These are phyloP conservation scores for Blomia tropicalis DNA, from an alignment of 2,888 invertebrate species.

Conservation along the genomic window DNA sequence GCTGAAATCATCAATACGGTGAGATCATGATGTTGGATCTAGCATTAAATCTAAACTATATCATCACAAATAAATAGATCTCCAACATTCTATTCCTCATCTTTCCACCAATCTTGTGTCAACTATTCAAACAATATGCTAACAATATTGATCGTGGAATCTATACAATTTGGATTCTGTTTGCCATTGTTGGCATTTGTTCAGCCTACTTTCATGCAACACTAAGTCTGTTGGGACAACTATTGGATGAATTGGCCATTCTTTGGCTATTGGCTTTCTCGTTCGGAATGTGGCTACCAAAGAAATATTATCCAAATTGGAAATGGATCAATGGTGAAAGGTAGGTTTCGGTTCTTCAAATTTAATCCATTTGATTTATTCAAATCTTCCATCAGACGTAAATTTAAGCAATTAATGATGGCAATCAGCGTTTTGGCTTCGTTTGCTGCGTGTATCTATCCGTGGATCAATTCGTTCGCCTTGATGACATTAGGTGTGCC, in stretches of 20 bases:
- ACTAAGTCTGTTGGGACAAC: slow-evolving; percentile 58
- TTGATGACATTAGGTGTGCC: slow-evolving; percentile 57
- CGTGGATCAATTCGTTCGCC: slow-evolving; percentile 64
- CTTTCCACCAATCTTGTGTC: slow-evolving; percentile 44
- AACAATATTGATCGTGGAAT: slow-evolving; percentile 57
- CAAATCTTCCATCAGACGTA: too few relatives aligned
- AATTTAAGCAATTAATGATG: slow-evolving; percentile 46
- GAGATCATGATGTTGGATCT: neutral
- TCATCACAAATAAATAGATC: slow-evolving; percentile 7
- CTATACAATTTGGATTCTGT: slow-evolving; percentile 60
- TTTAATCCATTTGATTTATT: slow-evolving; percentile 30
- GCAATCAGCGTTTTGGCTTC: slow-evolving; percentile 49
- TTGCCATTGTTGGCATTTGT: slow-evolving; percentile 59
- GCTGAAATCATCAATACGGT: slow-evolving; percentile 30
- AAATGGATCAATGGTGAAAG: slow-evolving; percentile 30
- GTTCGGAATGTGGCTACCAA: slow-evolving; percentile 49
- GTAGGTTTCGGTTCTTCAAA: slow-evolving; percentile 25
- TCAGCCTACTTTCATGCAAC: slow-evolving; percentile 75
- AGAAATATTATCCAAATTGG: slow-evolving; percentile 30
- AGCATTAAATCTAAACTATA: slow-evolving; percentile 1
- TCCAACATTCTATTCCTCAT: slow-evolving; percentile 21
- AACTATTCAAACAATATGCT: slow-evolving; percentile 58
- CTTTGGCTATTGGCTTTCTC: slow-evolving; percentile 64
- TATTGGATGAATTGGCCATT: slow-evolving; percentile 63
- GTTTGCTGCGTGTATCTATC: slow-evolving; percentile 53